phyloP scores from a whole-genome alignment of 2,797 vertebrate genomes.

The Podarcis lilfordi region DNA sequence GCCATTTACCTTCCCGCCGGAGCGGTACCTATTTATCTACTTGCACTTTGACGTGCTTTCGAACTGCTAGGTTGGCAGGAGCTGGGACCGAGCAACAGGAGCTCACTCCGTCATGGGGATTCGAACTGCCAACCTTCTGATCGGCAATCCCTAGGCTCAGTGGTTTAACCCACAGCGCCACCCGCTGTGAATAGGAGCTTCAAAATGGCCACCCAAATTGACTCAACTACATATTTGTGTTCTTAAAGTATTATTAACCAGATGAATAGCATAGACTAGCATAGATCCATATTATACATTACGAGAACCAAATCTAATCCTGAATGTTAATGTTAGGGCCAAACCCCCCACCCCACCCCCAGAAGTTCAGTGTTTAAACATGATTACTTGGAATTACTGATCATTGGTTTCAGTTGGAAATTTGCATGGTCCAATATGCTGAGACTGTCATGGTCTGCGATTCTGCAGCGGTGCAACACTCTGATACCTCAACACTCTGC shows the following conservation, averaged over 20 bases:
- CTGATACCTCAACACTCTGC: too few species aligned
- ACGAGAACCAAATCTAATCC: not conserved
- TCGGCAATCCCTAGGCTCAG: too few species aligned
- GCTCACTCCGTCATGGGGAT: accelerated
- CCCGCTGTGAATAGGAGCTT: not conserved
- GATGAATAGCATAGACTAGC: not conserved
- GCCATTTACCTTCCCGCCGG: accelerated
- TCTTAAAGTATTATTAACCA: not conserved
- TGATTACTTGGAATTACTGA: not conserved
- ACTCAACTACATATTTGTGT: not conserved
- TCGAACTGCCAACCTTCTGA: too few species aligned
- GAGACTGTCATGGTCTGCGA: not conserved
- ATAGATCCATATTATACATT: not conserved
- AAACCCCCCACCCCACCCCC: not conserved
- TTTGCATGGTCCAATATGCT: too few species aligned
- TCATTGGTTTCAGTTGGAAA: not conserved
- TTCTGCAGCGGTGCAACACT: not conserved
- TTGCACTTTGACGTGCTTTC: too few species aligned
- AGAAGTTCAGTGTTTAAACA: not conserved
- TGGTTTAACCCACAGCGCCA: too few species aligned
- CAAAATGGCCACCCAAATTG: not conserved
- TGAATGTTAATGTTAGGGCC: not conserved
- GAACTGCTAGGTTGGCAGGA: too few species aligned
- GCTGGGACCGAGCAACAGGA: accelerated
- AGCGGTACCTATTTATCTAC: too few species aligned